phyloP scores from a whole-genome alignment of 2,797 vertebrate species.

The Anguilla marmorata region DNA sequence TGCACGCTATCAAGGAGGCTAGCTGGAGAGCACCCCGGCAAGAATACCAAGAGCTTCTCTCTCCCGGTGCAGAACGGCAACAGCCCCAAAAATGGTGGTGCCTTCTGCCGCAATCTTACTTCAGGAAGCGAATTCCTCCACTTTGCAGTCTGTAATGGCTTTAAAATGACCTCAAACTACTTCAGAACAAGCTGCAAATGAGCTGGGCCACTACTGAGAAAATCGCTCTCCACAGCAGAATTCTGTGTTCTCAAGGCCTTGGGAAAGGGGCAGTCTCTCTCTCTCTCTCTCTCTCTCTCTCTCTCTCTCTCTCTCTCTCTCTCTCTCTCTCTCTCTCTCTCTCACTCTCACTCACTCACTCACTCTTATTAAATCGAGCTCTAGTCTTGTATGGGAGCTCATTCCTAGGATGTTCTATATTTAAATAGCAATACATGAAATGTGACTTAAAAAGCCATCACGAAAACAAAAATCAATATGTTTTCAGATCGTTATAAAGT shows the following conservation, averaged over 20 bases:
- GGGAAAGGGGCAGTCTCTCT: neutral
- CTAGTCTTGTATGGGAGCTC: neutral
- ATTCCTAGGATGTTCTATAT: neutral
- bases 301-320: too few relatives aligned
- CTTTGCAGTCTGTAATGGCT: constrained; percentile 5
- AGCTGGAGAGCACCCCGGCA: neutral
- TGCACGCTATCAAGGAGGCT: neutral
- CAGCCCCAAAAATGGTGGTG: neutral
- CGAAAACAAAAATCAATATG: neutral
- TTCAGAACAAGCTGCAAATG: constrained; percentile 5
- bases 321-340: too few relatives aligned
- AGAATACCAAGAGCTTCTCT: neutral
- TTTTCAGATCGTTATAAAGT: neutral
- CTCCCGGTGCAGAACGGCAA: neutral
- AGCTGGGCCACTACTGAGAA: neutral
- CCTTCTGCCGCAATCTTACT: neutral
- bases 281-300: too few relatives aligned
- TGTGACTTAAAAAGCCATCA: neutral
- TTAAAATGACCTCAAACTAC: constrained; percentile 6
- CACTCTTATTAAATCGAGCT: too few relatives aligned
- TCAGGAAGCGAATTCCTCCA: neutral
- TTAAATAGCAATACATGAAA: neutral
- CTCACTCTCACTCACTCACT: too few relatives aligned
- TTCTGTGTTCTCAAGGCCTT: neutral
- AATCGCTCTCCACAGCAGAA: neutral